Evolutionary conservation across 2,113 vertebrate species (phyloP).

Genomic region (Miniopterus natalensis): DNA sequence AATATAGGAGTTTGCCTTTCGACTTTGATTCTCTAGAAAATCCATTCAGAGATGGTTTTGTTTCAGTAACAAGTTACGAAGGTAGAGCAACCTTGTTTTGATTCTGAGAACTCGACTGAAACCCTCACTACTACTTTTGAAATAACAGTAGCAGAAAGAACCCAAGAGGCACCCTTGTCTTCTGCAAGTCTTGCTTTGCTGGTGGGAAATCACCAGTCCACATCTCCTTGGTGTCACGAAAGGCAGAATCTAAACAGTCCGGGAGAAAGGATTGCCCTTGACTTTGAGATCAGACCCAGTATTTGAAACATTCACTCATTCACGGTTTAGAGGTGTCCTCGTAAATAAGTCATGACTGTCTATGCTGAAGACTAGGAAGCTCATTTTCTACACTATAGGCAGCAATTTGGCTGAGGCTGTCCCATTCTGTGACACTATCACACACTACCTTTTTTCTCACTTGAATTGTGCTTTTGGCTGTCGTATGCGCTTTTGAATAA

Average conservation of each 20-base stretch:
- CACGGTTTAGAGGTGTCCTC: constrained; percentile 90
- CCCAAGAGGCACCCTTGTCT: neutral
- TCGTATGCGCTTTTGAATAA: constrained; percentile 89
- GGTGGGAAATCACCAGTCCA: constrained; percentile 5
- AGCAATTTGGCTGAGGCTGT: constrained; percentile 88
- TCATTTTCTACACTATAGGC: constrained; percentile 88
- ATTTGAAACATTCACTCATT: constrained; percentile 90
- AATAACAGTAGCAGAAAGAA: neutral
- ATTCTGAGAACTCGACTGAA: neutral
- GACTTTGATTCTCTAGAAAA: constrained; percentile 47
- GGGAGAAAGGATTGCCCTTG: constrained; percentile 87
- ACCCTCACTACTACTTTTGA: neutral
- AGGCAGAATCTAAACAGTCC: constrained; percentile 66
- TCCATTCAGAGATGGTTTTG: neutral
- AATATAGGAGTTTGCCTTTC: neutral
- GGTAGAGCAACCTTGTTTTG: constrained; percentile 5
- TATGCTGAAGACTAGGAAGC: constrained; percentile 87
- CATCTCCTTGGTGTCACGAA: constrained; percentile 53
- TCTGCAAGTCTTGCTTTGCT: neutral
- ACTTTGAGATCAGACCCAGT: constrained; percentile 86
- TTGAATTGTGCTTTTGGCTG: constrained; percentile 88
- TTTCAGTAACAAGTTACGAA: neutral
- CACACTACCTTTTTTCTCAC: constrained; percentile 88
- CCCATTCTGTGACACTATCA: constrained; percentile 86
- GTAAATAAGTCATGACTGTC: constrained; percentile 93